Conservation (phyloP, 2,888 invertebrate genomes). For the Stratiomys singularior region DNA sequence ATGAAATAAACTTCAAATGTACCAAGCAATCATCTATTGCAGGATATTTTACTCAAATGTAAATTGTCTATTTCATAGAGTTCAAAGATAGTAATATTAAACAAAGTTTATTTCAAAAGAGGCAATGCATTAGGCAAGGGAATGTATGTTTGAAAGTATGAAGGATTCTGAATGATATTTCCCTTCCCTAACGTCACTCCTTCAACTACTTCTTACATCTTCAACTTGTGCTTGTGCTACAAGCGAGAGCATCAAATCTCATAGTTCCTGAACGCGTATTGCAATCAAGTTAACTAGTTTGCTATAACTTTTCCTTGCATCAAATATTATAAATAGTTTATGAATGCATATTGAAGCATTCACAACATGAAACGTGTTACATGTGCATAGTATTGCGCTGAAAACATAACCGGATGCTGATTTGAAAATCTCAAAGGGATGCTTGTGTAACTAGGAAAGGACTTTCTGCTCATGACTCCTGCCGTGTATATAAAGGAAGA, state of each 20-base stretch:
- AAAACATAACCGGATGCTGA: background rate
- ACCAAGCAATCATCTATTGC: no score
- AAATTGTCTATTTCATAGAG: no score
- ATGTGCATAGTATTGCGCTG: background rate
- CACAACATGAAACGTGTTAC: background rate
- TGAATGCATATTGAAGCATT: background rate
- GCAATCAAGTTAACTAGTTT: conserved; percentile 6
- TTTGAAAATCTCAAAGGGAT: background rate
- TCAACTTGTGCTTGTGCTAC: background rate
- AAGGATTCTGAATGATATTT: no score
- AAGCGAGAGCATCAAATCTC: background rate
- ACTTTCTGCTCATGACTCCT: background rate
- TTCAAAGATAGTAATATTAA: no score
- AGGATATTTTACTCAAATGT: no score
- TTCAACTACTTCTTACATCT: background rate
- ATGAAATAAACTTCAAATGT: no score
- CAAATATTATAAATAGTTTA: background rate
- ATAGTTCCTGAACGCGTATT: background rate
- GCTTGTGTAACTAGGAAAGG: background rate
- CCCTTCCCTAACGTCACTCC: no score
- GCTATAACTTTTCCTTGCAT: background rate
- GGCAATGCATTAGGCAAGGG: no score
- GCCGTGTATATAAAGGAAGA: background rate
- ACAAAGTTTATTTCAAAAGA: no score
- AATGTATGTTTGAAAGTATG: no score